Base-by-base conservation (phyloP, 2,888 invertebrate species). In the Brachyopa scutellaris region DNA sequence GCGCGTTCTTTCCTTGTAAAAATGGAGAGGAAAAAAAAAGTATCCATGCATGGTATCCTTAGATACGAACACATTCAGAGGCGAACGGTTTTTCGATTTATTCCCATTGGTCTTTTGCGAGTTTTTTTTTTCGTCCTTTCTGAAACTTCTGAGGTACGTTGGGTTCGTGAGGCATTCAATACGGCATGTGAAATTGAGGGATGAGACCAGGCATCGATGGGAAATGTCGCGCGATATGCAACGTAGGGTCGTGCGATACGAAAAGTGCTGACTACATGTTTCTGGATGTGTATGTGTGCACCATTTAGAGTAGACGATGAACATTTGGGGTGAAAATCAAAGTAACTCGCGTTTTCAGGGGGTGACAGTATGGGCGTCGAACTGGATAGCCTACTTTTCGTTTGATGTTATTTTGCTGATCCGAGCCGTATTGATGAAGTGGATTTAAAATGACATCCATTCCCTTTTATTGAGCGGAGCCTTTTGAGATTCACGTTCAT, bases 351-450 rank as follows among this genome's bases (percentile, higher is more conserved):
- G 53, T 53, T 66, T 55, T n/a, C n/a, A n/a, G 15, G 17, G 40
- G 40, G 21, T 15, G 36, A 36, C 2, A 26, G 4, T 42, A 7
- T 29, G 47, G 33, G 66, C 31, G 29, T 49, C 62, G 69, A 80
- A 62, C 53, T 57, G 74, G 49, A 76, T 80, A 76, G 76, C 80
- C 74, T 51, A 76, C 69, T 80, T 64, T 77, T 82, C 70, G 57
- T 82, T 82, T 82, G 82, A 82, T 82, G 70, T 82, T 77, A 70
- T 72, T 77, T 45, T 77, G 82, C 82, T 77, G 82, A 82, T 61
- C 33, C 26, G 47, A 61, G 38, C 57, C 47, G 61, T 70, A 77
- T 76, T 66, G 70, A 66, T 77, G 53, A 55, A 70, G 64, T 70
- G 47, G 66, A 66, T 66, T 77, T 59, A 36, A 59, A 66, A 82